These are phyloP conservation scores for Linyphia triangularis DNA, from an alignment of 2,888 invertebrate genomes.

Conservation along the genomic window DNA sequence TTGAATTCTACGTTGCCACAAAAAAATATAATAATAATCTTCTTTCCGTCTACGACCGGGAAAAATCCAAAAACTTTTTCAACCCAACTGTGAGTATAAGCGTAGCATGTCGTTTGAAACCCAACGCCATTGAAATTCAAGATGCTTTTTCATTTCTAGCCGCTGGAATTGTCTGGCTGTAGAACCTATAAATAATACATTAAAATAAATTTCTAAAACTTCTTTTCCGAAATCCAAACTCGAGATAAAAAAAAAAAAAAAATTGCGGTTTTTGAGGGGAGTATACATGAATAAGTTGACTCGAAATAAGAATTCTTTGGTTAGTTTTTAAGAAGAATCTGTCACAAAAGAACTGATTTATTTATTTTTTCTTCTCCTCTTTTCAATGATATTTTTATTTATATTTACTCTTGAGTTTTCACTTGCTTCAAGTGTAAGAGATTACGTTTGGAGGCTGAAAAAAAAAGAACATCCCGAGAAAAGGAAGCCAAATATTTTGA, in stretches of 20 bases:
- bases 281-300: slow-evolving; percentile 69
- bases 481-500: slow-evolving; percentile 21
- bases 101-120: slow-evolving; percentile 47
- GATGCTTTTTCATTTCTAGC: slow-evolving; percentile 63
- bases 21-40: slow-evolving; percentile 25
- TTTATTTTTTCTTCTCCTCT: slow-evolving; percentile 9
- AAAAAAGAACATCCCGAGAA: slow-evolving; percentile 21
- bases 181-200: slow-evolving; percentile 65
- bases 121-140: slow-evolving; percentile 61
- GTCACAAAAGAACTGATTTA: slow-evolving; percentile 48
- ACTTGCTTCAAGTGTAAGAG: slow-evolving; percentile 40
- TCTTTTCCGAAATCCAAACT: slow-evolving; percentile 5
- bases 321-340: slow-evolving; percentile 41
- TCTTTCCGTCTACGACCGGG: slow-evolving; percentile 1
- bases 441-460: slow-evolving; percentile 42
- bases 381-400: slow-evolving; percentile 58
- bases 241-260: slow-evolving; percentile 33
- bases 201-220: slow-evolving; percentile 62
- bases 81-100: slow-evolving; percentile 32
- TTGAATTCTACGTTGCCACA: slow-evolving; percentile 44
- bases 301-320: slow-evolving; percentile 45
- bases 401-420: slow-evolving; percentile 60
- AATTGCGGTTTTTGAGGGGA: slow-evolving; percentile 58
- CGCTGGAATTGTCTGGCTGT: slow-evolving; percentile 52
- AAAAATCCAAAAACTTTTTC: slow-evolving; percentile 48